Evolutionary conservation across 2,113 vertebrate species (phyloP).

Genomic region (Macrotus californicus): DNA sequence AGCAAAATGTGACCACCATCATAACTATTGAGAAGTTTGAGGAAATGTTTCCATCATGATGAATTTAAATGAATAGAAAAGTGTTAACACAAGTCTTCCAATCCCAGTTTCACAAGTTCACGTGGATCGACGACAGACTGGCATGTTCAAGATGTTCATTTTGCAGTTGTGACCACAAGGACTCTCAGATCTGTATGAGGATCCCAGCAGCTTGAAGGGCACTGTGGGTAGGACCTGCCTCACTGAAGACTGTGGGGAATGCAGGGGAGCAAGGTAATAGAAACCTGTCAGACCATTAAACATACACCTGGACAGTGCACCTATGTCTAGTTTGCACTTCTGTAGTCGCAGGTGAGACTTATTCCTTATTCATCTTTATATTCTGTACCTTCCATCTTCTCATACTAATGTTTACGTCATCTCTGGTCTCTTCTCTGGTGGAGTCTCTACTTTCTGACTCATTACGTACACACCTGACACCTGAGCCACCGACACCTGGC

Average conservation of each 20-base stretch:
- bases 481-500: not conserved
- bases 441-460: not conserved
- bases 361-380: not conserved
- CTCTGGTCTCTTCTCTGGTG: not conserved
- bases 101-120: not conserved
- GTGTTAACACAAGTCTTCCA: not conserved
- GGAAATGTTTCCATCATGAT: too few species aligned
- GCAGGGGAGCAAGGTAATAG: accelerated
- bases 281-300: not conserved
- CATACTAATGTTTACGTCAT: accelerated
- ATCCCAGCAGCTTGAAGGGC: too few species aligned
- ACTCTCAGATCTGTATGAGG: accelerated
- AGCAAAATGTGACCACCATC: not conserved
- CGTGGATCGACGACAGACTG: accelerated
- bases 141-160: not conserved
- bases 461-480: accelerated
- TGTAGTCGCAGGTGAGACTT: not conserved
- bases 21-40: not conserved
- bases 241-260: not conserved
- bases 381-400: not conserved
- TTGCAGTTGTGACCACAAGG: not conserved
- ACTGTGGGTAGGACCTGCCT: not conserved
- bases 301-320: not conserved
- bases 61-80: not conserved
- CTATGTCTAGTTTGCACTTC: not conserved